A percentile compares a stretch with the other conserved stretches of the same genome.
These are phyloP conservation scores for Diplodus puntazzo DNA, from an alignment of 2,797 vertebrate genomes.

Conservation along the genomic window DNA sequence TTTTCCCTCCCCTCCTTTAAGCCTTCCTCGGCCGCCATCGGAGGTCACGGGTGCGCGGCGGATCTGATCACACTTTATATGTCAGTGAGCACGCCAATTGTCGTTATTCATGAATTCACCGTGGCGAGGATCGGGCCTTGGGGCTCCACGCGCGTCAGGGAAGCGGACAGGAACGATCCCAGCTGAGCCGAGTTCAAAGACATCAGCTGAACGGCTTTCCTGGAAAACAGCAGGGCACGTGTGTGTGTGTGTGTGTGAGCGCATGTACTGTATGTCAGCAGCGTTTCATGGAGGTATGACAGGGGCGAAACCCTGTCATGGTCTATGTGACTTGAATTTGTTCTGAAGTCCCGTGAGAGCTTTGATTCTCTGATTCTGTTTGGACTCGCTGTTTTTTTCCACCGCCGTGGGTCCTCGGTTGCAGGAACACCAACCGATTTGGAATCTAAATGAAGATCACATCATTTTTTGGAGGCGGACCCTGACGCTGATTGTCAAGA, in stretches of 20 bases:
- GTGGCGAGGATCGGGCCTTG: constrained; percentile 35
- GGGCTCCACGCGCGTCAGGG: constrained; percentile 30
- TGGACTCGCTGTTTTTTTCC: constrained; percentile 2
- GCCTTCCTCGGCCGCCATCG: constrained; percentile 21
- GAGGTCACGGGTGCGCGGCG: constrained; percentile 29
- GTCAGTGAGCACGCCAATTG: constrained; percentile 56
- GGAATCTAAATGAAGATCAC: background rate
- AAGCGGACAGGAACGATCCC: constrained; percentile 53
- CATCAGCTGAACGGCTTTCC: constrained; percentile 29
- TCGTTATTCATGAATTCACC: constrained; percentile 74
- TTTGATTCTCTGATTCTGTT: background rate
- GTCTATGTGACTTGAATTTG: background rate
- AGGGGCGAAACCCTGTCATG: constrained; percentile 2
- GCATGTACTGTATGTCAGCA: background rate
- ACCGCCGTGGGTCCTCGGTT: background rate
- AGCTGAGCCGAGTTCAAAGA: constrained; percentile 61
- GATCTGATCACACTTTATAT: constrained; percentile 59
- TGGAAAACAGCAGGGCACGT: constrained; percentile 16
- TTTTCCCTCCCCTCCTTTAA: constrained; percentile 12
- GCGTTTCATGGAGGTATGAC: constrained; percentile 19
- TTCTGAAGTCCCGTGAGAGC: constrained; percentile 12
- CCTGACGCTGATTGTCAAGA: background rate
- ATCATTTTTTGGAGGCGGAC: background rate
- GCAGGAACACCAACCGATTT: background rate
- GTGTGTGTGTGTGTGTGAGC: constrained; percentile 4